Evolutionary conservation across 2,888 invertebrate species (phyloP).

Genomic region (Theristus sp.): DNA sequence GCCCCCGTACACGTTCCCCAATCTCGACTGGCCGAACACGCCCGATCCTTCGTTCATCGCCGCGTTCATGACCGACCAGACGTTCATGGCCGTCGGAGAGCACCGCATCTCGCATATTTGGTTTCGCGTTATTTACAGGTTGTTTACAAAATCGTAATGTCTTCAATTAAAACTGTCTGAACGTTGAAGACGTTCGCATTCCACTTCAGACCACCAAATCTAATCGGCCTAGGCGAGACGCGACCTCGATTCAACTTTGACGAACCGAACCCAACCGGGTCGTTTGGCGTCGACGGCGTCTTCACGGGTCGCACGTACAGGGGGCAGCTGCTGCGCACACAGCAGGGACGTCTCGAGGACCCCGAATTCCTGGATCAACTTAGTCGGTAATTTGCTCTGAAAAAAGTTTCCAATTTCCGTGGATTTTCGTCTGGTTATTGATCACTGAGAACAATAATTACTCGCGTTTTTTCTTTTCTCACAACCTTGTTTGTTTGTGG

Average conservation of each 20-base stretch:
- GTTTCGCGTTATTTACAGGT: slow-evolving; percentile 13
- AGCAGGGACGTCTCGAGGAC: slow-evolving; percentile 14
- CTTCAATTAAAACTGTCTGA: too few relatives aligned
- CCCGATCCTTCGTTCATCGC: slow-evolving; percentile 15
- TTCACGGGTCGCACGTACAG: slow-evolving; percentile 7
- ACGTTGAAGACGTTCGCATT: too few relatives aligned
- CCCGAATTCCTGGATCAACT: slow-evolving; percentile 14
- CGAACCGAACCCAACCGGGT: background rate
- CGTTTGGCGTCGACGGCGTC: background rate
- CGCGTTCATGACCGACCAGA: slow-evolving; percentile 15
- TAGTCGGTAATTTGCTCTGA: slow-evolving; percentile 11
- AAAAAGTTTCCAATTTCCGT: too few relatives aligned
- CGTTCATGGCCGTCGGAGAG: slow-evolving; percentile 21
- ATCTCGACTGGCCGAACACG: slow-evolving; percentile 16
- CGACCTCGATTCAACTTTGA: too few relatives aligned
- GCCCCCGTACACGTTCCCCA: slow-evolving; percentile 18
- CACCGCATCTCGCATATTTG: slow-evolving; percentile 17
- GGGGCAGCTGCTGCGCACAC: slow-evolving; percentile 14
- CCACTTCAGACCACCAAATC: background rate
- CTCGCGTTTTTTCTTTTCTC: too few relatives aligned
- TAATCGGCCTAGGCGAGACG: background rate
- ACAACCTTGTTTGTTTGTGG: too few relatives aligned
- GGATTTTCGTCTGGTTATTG: too few relatives aligned
- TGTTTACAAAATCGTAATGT: too few relatives aligned
- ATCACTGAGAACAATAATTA: too few relatives aligned